Evolutionary conservation across 2,113 vertebrate species (phyloP).

Genomic region (Polypterus senegalus): DNA sequence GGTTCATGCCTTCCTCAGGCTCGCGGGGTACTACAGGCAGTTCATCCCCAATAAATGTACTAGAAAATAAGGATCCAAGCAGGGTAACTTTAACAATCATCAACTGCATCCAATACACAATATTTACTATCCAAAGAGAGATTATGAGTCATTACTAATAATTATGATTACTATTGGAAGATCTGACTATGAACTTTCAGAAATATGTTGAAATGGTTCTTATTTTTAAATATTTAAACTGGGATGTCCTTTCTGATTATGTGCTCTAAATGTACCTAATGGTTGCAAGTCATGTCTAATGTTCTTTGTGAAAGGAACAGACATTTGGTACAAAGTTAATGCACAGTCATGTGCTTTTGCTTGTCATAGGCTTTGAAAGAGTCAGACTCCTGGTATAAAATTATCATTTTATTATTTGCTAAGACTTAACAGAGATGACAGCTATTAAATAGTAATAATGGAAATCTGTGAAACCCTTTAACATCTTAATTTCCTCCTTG

Average conservation of each 20-base stretch:
- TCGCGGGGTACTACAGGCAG: no score
- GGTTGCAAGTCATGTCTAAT: constrained; percentile 6
- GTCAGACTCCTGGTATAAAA: constrained; percentile 3
- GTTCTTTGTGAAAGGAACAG: constrained; percentile 2
- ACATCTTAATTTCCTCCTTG: constrained; percentile 12
- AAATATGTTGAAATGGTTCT: no score
- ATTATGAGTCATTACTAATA: no score
- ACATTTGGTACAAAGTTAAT: constrained; percentile 4
- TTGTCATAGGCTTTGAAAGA: neutral
- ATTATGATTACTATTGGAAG: no score
- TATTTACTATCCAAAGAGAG: no score
- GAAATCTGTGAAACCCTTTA: constrained; percentile 10
- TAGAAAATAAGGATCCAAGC: no score
- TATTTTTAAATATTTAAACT: no score
- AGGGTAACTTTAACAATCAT: no score
- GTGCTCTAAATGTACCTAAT: neutral
- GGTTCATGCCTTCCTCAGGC: no score
- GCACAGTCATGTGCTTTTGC: constrained; percentile 4
- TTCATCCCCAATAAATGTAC: no score
- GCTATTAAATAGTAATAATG: constrained; percentile 10
- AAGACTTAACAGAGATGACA: constrained; percentile 7
- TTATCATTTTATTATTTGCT: constrained; percentile 6
- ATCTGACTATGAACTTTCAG: no score
- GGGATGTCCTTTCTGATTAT: neutral
- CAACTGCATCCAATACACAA: no score